Evolutionary conservation across 2,797 vertebrate genomes (phyloP), one percentile per base, ranked within the genome.

Genomic region (Etheostoma nigrum): DNA sequence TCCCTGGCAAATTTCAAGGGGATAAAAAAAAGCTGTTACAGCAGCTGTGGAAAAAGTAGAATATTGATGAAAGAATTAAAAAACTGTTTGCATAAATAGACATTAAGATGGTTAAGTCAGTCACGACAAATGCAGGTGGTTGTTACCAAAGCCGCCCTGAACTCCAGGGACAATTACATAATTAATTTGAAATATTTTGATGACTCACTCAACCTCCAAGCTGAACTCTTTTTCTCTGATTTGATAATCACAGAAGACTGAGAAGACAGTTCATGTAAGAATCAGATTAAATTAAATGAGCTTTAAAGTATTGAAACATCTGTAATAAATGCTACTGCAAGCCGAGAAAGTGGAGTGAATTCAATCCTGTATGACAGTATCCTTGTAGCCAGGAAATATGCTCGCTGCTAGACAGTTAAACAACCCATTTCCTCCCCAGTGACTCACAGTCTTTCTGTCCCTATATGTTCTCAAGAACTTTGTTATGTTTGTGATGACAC

Each of bases 351-450:
- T 79, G 40, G 40, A 61, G 51, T 57, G 47, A 75, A 18, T 67
- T n/a, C 71, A 57, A 69, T 77, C 55, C 59, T 68, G 62, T 60
- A 7, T 76, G 66, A 72, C 69, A 85, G 62, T 78, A 48, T 74
- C 74, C 63, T 52, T 77, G 52, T 58, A 69, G 68, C 84, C 91
- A 91, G 91, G 91, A 92, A 90, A 83, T 75, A 55, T 86, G 76
- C 79, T 87, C 59, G 44, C 76, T 73, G 72, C 76, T 71, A 89
- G 74, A 81, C 54, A 53, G 80, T 83, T 91, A 91, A 89, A 91
- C 90, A 92, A 88, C 45, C 84, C 83, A 88, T 84, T 91, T 93
- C 91, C 92, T 93, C 83, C 69, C 72, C 65, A 71, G 78, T 87
- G 88, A 87, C 82, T 84, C 85, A 83, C 74, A 57, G 77, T 27